These are phyloP conservation scores for Dynastes grantii DNA, from an alignment of 2,888 invertebrate species.

Conservation along the genomic window DNA sequence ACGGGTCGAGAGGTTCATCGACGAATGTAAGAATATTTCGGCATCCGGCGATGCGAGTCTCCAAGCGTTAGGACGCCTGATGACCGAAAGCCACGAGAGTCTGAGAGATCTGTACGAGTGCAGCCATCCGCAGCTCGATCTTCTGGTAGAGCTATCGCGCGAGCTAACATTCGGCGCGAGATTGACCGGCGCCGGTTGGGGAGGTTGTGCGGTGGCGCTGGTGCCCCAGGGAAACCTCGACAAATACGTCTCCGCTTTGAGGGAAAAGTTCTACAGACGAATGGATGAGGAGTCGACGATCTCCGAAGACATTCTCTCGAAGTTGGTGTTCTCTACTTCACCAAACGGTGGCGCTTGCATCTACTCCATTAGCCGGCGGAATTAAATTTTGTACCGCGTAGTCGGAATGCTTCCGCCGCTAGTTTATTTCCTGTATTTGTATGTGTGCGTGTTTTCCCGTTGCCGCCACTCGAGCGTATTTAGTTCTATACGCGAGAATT, in stretches of 20 bases:
- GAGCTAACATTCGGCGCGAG: constrained; percentile 83
- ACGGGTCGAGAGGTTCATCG: constrained; percentile 85
- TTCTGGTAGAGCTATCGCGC: constrained; percentile 82
- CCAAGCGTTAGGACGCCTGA: constrained; percentile 81
- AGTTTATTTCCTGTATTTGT: constrained; percentile 11
- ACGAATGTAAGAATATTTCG: constrained; percentile 73
- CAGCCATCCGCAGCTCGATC: constrained; percentile 90
- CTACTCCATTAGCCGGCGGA: constrained; percentile 63
- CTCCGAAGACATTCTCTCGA: constrained; percentile 66
- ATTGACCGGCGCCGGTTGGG: constrained; percentile 98
- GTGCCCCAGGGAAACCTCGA: constrained; percentile 78
- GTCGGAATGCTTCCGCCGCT: constrained; percentile 40
- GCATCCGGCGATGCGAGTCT: constrained; percentile 69
- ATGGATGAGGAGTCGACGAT: constrained; percentile 67
- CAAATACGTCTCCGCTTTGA: constrained; percentile 79
- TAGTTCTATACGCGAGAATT: constrained; percentile 1
- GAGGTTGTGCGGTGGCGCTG: constrained; percentile 95
- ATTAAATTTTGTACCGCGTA: constrained; percentile 38
- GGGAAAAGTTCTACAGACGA: constrained; percentile 80
- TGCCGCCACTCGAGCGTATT: not conserved
- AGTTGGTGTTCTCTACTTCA: constrained; percentile 82
- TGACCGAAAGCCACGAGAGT: constrained; percentile 92
- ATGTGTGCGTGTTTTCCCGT: constrained; percentile 3
- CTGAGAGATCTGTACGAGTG: constrained; percentile 91
- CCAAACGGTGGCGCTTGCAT: constrained; percentile 80